Percentiles rank a stretch among this genome's conserved stretches.
Conservation (phyloP, 2,113 vertebrate species). For the Ivindomyrus marchei region DNA sequence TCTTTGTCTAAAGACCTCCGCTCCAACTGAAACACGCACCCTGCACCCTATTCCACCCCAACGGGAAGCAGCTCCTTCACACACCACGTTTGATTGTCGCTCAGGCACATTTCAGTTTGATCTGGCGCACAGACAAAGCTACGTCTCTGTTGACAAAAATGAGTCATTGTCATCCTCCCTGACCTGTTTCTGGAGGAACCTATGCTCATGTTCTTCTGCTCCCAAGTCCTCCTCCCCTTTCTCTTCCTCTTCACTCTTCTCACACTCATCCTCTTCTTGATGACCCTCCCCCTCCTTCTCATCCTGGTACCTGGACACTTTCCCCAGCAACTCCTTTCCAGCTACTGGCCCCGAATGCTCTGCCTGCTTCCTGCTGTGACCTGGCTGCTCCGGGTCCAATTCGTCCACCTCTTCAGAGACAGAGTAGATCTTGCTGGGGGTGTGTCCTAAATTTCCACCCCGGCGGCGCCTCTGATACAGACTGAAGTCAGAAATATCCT, state of each 20-base stretch:
- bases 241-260: constrained; percentile 25
- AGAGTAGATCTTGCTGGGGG: constrained; percentile 70
- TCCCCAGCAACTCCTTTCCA: neutral
- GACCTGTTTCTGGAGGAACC: neutral
- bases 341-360: neutral
- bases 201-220: constrained; percentile 23
- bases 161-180: neutral
- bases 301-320: neutral
- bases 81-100: neutral
- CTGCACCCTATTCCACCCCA: neutral
- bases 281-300: constrained; percentile 15
- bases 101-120: neutral
- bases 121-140: neutral
- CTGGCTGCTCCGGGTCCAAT: constrained; percentile 29
- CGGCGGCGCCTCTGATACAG: constrained; percentile 73
- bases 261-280: neutral
- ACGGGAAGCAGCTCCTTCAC: neutral
- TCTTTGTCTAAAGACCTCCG: neutral
- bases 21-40: neutral
- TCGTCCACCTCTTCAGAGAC: constrained; percentile 73
- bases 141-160: neutral
- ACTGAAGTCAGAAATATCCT: constrained; percentile 69
- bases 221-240: constrained; percentile 12
- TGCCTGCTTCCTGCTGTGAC: neutral
- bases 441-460: constrained; percentile 43